A percentile compares a stretch with the other conserved stretches of the same genome.
Evolutionary conservation across 2,797 vertebrate genomes (phyloP).

Genomic region (Labroides dimidiatus): DNA sequence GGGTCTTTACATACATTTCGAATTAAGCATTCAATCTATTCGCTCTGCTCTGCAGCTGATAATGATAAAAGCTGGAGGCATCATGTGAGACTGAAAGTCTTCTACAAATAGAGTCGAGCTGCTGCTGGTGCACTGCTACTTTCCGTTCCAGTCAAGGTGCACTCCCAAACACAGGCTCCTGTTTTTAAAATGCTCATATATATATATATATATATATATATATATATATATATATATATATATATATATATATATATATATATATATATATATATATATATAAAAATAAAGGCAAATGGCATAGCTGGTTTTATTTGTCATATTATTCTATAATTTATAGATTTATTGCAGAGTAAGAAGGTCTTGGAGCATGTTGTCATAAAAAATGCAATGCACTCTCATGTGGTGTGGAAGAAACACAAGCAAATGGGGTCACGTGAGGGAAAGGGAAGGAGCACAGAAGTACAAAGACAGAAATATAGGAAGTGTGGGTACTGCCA

Average conservation of each 20-base stretch:
- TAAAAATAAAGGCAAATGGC: slow-evolving; percentile 33
- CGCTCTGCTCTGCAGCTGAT: neutral
- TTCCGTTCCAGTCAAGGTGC: slow-evolving; percentile 23
- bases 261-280: too few relatives aligned
- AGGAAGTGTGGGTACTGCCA: too few relatives aligned
- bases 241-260: too few relatives aligned
- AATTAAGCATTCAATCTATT: slow-evolving; percentile 8
- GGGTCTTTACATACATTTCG: neutral
- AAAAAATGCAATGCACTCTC: slow-evolving; percentile 68
- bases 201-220: too few relatives aligned
- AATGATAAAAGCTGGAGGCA: slow-evolving; percentile 9
- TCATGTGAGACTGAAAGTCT: slow-evolving; percentile 21
- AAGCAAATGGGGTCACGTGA: slow-evolving; percentile 49
- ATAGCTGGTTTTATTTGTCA: slow-evolving; percentile 62
- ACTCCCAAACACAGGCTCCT: slow-evolving; percentile 29
- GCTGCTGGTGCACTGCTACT: slow-evolving; percentile 17
- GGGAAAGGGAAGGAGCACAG: slow-evolving; percentile 12
- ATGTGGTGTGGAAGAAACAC: slow-evolving; percentile 55
- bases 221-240: too few relatives aligned
- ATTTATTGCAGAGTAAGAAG: slow-evolving; percentile 60
- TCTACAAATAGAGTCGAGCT: slow-evolving; percentile 29
- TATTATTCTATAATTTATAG: slow-evolving; percentile 75
- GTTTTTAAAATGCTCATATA: slow-evolving; percentile 18
- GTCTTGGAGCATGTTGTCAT: slow-evolving; percentile 64
- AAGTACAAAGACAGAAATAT: slow-evolving; percentile 13